Evolutionary conservation across 2,797 vertebrate genomes (phyloP).

Genomic region (Aselliscus stoliczkanus): DNA sequence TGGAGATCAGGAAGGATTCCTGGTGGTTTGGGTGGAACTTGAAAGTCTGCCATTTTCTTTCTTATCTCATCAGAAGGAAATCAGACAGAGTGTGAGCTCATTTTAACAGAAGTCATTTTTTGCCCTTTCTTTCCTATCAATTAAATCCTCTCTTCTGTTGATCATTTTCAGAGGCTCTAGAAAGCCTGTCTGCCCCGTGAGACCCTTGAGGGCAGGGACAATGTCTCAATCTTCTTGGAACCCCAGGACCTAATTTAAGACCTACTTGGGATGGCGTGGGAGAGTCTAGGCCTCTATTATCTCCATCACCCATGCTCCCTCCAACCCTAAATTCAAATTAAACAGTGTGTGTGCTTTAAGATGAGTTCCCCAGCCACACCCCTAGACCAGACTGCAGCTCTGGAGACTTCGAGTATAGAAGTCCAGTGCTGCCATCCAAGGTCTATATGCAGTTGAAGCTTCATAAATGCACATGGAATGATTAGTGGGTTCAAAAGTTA

Average conservation of each 20-base stretch:
- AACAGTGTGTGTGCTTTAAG: not conserved
- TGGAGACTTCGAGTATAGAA: not conserved
- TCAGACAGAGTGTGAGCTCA: slow-evolving; percentile 56
- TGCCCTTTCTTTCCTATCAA: slow-evolving; percentile 31
- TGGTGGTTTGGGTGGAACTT: slow-evolving; percentile 66
- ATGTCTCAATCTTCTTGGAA: not conserved
- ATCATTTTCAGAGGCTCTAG: not conserved
- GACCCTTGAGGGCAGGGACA: not conserved
- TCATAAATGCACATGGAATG: not conserved
- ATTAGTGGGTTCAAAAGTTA: not conserved
- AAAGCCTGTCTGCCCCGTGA: not conserved
- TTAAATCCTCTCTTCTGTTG: slow-evolving; percentile 40
- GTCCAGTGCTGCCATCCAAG: no score
- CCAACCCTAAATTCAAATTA: not conserved
- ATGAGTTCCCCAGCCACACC: not conserved
- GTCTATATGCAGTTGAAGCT: not conserved
- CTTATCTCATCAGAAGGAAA: slow-evolving; percentile 64
- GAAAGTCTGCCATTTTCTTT: slow-evolving; percentile 60
- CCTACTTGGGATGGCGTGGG: not conserved
- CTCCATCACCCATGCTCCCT: not conserved
- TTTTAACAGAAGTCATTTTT: slow-evolving; percentile 22
- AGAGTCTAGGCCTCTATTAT: not conserved
- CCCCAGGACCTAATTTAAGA: not conserved
- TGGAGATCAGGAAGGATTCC: slow-evolving; percentile 27
- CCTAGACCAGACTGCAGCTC: not conserved